Conservation (phyloP, 2,113 vertebrate species). For the Aepyceros melampus region DNA sequence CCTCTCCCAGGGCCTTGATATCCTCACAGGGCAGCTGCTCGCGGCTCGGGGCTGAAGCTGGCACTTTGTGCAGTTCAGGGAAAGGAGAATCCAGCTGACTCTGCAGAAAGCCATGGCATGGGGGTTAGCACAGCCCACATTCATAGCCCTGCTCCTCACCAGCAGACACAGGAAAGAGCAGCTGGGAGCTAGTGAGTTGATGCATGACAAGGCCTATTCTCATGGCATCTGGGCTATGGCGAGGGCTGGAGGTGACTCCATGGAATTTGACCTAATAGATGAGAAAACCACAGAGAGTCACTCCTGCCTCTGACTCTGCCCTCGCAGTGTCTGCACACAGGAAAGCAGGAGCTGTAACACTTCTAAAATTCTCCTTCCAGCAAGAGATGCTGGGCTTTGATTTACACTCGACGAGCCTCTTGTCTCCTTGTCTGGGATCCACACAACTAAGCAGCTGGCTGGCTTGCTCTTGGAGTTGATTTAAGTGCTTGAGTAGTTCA, state of each 20-base stretch:
- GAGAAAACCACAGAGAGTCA: background rate
- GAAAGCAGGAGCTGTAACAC: accelerated
- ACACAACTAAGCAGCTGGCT: background rate
- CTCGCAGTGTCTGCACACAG: accelerated
- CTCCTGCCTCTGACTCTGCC: background rate
- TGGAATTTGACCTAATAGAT: background rate
- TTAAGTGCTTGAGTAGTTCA: background rate
- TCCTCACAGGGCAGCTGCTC: background rate
- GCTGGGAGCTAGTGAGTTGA: accelerated
- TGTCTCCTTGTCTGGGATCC: background rate
- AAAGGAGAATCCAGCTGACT: background rate
- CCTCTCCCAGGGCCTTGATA: background rate
- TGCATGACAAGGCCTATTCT: accelerated
- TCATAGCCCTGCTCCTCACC: background rate
- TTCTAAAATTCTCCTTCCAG: background rate
- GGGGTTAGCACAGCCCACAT: accelerated
- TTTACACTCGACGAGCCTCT: background rate
- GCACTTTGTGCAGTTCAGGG: background rate
- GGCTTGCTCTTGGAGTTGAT: background rate
- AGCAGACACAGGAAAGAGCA: accelerated
- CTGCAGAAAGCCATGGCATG: background rate
- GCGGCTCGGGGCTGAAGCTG: background rate
- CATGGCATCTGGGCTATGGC: accelerated
- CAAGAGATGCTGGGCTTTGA: background rate
- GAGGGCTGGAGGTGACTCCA: background rate